Evolutionary conservation across 1,140 invertebrate genomes (phyloP).

Genomic region (Laodelphax striatellus): DNA sequence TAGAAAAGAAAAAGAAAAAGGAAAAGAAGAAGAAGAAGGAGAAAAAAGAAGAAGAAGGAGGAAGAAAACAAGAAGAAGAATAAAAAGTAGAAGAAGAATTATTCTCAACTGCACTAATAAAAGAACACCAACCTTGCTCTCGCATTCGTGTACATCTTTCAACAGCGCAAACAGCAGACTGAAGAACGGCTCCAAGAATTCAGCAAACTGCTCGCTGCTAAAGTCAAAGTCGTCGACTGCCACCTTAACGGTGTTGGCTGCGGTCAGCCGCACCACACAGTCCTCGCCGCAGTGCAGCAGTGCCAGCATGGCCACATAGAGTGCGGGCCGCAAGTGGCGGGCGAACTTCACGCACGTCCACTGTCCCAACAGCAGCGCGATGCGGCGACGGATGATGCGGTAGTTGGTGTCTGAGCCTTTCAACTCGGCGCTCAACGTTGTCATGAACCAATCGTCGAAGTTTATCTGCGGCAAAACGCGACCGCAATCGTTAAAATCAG

Average conservation of each 20-base stretch:
- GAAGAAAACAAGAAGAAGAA: too few relatives aligned
- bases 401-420: conserved; percentile 73
- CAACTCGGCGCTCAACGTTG: conserved; percentile 68
- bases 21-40: too few relatives aligned
- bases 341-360: conserved; percentile 84
- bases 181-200: conserved; percentile 67
- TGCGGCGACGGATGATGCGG: conserved; percentile 73
- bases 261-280: conserved; percentile 72
- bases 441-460: conserved; percentile 89
- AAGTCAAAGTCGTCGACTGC: conserved; percentile 90
- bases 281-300: conserved; percentile 60
- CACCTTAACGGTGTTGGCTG: conserved; percentile 60
- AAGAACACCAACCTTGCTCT: conserved; percentile 61
- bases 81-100: too few relatives aligned
- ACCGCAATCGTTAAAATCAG: too few relatives aligned
- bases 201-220: conserved; percentile 67
- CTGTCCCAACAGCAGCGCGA: conserved; percentile 76
- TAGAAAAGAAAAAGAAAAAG: too few relatives aligned
- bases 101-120: too few relatives aligned
- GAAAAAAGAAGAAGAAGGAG: too few relatives aligned
- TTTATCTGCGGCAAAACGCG: too few relatives aligned
- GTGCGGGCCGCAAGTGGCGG: conserved; percentile 55
- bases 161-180: conserved; percentile 69
- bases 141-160: conserved; percentile 80
- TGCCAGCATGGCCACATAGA: conserved; percentile 68